Evolutionary conservation across 2,888 invertebrate genomes (phyloP), one percentile per base, ranked within the genome.

Genomic region (Belgica antarctica): DNA sequence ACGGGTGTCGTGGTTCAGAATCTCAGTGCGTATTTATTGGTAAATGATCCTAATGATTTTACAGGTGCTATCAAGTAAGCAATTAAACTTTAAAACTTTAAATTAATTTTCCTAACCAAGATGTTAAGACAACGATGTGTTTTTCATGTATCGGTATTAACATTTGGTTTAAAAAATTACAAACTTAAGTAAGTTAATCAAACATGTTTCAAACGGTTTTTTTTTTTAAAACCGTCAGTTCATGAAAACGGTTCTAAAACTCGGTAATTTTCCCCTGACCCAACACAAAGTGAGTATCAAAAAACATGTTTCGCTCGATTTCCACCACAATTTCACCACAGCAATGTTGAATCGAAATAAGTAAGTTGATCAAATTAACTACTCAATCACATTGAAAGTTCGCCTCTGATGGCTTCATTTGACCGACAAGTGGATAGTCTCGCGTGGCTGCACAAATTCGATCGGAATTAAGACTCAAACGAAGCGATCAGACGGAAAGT

Each of bases 301-400:
- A 12, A 34, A 7, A 12, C 34, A 12, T 34, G 7, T 7, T 41
- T 41, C 3, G 15, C 12, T 12, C 41, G 15, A 15, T 34, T 34
- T 34, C 7, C 34, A 8, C 12, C 12, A 8, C 7, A 34, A 34
- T 7, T 34, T 34, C 34, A 12, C 7, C 12, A 34, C 7, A 34
- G 34, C 2, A 41, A 41, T 41, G 41, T 41, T 41, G 41, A 41
- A 41, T 15, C 12, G 41, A 41, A 41, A 41, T 41, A 41, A 41
- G 41, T n/a, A 41, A 41, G 34, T 34, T 34, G 12, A 41, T 41
- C 15, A n/a, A 41, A 41, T 41, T 41, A 41, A 41, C 41, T 34
- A 12, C 12, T 34, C 12, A 12, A 34, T 34, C 7, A 15, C 41
- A 10, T 41, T 41, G 10, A 15, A 41, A 41, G n/a, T 41, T 12